Base-by-base conservation (phyloP, 1,140 invertebrate genomes). In the Nasonia longicornis region DNA sequence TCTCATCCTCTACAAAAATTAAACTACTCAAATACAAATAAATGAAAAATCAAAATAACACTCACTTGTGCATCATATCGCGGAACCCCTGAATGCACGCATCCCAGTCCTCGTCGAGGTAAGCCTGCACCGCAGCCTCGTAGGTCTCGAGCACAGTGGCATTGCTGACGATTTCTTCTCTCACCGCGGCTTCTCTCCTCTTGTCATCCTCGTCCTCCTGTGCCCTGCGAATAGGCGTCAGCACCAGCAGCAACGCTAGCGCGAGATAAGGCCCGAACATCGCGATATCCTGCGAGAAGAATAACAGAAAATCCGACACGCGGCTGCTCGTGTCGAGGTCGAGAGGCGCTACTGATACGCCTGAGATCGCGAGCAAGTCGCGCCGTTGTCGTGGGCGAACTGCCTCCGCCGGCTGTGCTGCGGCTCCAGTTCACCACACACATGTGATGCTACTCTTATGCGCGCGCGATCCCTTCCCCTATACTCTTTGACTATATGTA, bases 31-130 rank as follows among this genome's bases (percentile, higher is more conserved):
- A 16, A 58, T 20, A 29, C 0, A 67, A 29, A 29, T 31, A 3
- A 29, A 67, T 14, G 0, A 64, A 26, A 4, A 81, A 14, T 52
- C 45, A 64, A 22, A 52, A 67, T 16, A 63, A 48, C 72, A 80
- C 72, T 74, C 91, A 93, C 86, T 91, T 89, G 81, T 91, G 85
- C 71, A 93, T 82, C 22, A 92, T 88, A 73, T 91, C 89, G 87
- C 93, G 92, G 84, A 96, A 93, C 79, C 93, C 90, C 16, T 87
- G 84, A 79, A 95, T 92, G 86, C 95, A 96, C 66, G 92, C 92
- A 29, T 92, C 88, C 93, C 93, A 96, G 85, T 93, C 91, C 85
- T 95, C 93, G 29, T 93, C 92, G 63, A 93, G 89, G 89, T 96
- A 96, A 31, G 94, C 93, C 80, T 93, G 89, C 16, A 94, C 90